These are phyloP conservation scores for Leucophenga montana DNA, from an alignment of 2,888 invertebrate species.

Conservation along the genomic window DNA sequence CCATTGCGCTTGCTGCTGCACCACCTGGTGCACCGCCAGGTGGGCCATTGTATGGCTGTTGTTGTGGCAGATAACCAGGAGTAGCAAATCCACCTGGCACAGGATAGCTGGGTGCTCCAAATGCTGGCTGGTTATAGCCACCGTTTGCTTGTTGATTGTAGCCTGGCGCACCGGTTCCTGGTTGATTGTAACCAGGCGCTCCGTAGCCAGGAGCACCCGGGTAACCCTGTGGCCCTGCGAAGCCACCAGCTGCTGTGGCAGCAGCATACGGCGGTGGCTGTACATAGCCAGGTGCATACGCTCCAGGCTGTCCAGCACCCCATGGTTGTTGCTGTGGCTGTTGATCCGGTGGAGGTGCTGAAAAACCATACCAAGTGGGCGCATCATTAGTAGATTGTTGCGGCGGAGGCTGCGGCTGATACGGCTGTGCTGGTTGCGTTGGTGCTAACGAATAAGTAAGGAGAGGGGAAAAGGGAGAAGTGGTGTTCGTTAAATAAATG, in stretches of 20 bases:
- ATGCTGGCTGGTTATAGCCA: conserved; percentile 13
- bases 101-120: conserved; percentile 38
- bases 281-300: conserved; percentile 54
- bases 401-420: conserved; percentile 50
- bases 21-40: conserved; percentile 47
- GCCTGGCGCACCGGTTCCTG: conserved; percentile 36
- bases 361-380: conserved; percentile 69
- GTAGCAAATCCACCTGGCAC: conserved; percentile 57
- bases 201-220: conserved; percentile 43
- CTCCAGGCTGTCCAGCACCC: conserved; percentile 60
- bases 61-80: conserved; percentile 49
- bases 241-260: conserved; percentile 46
- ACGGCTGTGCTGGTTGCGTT: conserved; percentile 43
- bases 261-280: conserved; percentile 60
- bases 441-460: conserved; percentile 49
- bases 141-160: conserved; percentile 33
- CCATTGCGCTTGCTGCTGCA: conserved; percentile 58
- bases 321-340: conserved; percentile 44
- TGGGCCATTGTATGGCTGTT: conserved; percentile 39
- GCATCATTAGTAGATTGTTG: conserved; percentile 49
- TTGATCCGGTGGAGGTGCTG: conserved; percentile 62
- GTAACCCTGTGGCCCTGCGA: conserved; percentile 15
- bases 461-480: conserved; percentile 32
- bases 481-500: conserved; percentile 38
- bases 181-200: conserved; percentile 22